phyloP scores from a whole-genome alignment of 2,888 invertebrate genomes.

The Luperina nickerlii region DNA sequence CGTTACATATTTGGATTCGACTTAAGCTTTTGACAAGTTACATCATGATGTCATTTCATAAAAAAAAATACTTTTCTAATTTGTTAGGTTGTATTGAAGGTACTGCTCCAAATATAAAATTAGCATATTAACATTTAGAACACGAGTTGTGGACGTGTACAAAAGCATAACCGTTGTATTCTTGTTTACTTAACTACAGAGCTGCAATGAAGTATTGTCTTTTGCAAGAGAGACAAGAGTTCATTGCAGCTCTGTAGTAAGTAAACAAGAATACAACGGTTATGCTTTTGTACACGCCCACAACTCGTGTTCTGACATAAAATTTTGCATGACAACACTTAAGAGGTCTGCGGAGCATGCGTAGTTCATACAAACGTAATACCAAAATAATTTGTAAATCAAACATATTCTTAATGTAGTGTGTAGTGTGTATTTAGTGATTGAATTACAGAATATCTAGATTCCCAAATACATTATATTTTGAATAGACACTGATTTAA shows the following conservation, averaged over 20 bases:
- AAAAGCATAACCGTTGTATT: conserved; percentile 6
- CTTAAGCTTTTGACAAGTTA: conserved; percentile 20
- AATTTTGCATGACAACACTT: conserved; percentile 34
- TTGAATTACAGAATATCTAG: no score
- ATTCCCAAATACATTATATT: no score
- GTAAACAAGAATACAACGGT: conserved; percentile 4
- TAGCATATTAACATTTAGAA: not conserved
- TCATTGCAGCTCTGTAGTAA: not conserved
- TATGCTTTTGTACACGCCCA: conserved; percentile 17
- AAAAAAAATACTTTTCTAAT: not conserved
- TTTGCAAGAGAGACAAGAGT: not conserved
- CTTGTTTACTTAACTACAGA: not conserved
- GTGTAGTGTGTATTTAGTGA: no score
- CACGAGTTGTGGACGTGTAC: conserved; percentile 8
- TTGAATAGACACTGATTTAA: no score
- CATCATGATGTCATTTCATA: not conserved
- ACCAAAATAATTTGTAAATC: no score
- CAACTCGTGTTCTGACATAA: conserved; percentile 32
- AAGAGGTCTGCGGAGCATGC: not conserved
- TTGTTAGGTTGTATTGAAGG: not conserved
- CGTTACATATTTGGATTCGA: not conserved
- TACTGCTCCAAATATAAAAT: not conserved
- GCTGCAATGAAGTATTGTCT: not conserved
- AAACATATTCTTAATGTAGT: no score
- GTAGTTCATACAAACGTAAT: no score